Base-by-base conservation (phyloP, 2,888 invertebrate species). In the Platycheirus albimanus region DNA sequence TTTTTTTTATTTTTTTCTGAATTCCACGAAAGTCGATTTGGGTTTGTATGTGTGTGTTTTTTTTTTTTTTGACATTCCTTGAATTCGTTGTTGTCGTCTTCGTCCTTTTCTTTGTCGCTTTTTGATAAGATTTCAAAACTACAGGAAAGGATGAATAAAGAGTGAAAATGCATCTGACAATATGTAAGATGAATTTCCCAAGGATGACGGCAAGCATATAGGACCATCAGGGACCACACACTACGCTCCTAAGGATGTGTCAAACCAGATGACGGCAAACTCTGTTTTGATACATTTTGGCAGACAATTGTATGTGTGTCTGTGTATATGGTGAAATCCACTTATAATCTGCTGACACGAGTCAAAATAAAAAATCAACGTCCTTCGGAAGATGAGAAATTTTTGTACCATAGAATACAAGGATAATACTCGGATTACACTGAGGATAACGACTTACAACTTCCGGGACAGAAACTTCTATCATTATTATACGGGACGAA, bases 161-260 rank as follows among this genome's bases (percentile, higher is more conserved):
- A 49, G 15, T 30, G 17, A 41, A 64, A 66, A 58, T 80, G 75
- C 70, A 70, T 51, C 15, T 80, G 70, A 52, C 75, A 70, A 49
- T 30, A 49, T 45, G 11, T 38, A 54, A 72, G 72, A 67, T 61
- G 51, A 58, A 33, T 49, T 52, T 67, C 58, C 17, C 61, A n/a
- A 10, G 13, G n/a, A 52, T 52, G 38, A 56, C 54, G 36, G 30
- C 28, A 10, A 30, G 15, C 11, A 30, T 52, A n/a, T n/a, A n/a
- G n/a, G n/a, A n/a, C n/a, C n/a, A n/a, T n/a, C n/a, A 30, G 15
- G 36, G n/a, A 15, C 20, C 38, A 61, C 43, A 61, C 11, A 24
- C 5, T 5, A 30, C 43, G 19, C 47, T 13, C 3, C 28, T 43
- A 45, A 61, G 43, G 17, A 61, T 61, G 43, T 61, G 61, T 61